These are phyloP conservation scores for Carposina sasakii DNA, from an alignment of 1,140 invertebrate species.

Conservation along the genomic window DNA sequence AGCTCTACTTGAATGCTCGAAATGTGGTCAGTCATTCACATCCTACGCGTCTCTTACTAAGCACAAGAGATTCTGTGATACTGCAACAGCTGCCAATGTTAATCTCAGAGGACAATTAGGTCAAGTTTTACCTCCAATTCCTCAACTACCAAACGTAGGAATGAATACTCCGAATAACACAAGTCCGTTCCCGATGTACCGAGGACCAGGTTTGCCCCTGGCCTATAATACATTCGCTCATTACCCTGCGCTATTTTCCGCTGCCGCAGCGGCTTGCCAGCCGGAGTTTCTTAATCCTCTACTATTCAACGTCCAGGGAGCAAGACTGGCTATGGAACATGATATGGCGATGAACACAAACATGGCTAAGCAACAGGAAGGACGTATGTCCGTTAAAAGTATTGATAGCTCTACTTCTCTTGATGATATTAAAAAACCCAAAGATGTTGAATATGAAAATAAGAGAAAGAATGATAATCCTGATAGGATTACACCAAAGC, in stretches of 20 bases:
- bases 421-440: constrained; percentile 52
- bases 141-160: constrained; percentile 57
- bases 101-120: constrained; percentile 61
- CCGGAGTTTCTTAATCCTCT: constrained; percentile 73
- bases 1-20: constrained; percentile 91
- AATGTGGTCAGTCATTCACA: constrained; percentile 93
- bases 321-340: constrained; percentile 56
- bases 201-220: constrained; percentile 72
- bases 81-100: constrained; percentile 65
- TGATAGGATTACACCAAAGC: constrained; percentile 53
- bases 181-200: constrained; percentile 81
- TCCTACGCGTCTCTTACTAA: constrained; percentile 89
- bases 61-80: constrained; percentile 89
- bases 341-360: constrained; percentile 56
- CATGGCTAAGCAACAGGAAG: constrained; percentile 55
- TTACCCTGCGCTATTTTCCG: constrained; percentile 75
- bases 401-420: constrained; percentile 55
- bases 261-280: constrained; percentile 58
- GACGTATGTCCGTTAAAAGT: constrained; percentile 59
- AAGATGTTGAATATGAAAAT: constrained; percentile 42
- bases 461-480: constrained; percentile 39
- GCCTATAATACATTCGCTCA: constrained; percentile 77
- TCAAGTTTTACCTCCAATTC: constrained; percentile 69
- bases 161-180: constrained; percentile 71
- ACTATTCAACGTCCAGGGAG: constrained; percentile 70